A percentile compares a stretch with the other conserved stretches of the same genome.
phyloP scores from a whole-genome alignment of 37 sponge, comb jelly and placozoan species.

The Cladorhizidae sp. region DNA sequence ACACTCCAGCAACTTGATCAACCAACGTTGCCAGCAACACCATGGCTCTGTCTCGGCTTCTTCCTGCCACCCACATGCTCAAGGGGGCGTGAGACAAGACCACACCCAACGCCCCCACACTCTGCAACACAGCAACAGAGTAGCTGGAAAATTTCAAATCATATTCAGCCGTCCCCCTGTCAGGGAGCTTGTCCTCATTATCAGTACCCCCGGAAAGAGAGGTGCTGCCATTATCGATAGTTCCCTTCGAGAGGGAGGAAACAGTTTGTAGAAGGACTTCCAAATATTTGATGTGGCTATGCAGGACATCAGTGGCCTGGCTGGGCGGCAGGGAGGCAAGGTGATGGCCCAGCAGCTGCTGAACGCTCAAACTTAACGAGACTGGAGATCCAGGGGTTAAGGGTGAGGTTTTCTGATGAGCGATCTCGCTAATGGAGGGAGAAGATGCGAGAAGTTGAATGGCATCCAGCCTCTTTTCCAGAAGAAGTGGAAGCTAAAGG shows the following conservation, averaged over 20 bases:
- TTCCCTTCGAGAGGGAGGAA: too few species aligned
- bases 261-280: background rate
- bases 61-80: background rate
- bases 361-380: background rate
- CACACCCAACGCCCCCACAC: background rate
- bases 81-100: constrained; percentile 6
- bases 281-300: background rate
- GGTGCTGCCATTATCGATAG: too few species aligned
- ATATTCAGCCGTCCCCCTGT: background rate
- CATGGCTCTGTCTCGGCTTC: constrained; percentile 5
- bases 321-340: constrained; percentile 23
- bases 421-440: background rate
- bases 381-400: background rate
- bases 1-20: background rate
- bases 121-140: background rate
- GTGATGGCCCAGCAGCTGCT: constrained; percentile 1
- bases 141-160: background rate
- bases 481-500: constrained; percentile 20
- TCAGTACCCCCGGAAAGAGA: too few species aligned
- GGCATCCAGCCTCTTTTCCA: background rate
- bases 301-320: constrained; percentile 16
- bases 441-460: background rate
- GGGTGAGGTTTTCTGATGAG: background rate
- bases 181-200: background rate
- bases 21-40: background rate